Base-by-base conservation (phyloP, 1,140 invertebrate genomes). In the Lordiphosa clarofinis region DNA sequence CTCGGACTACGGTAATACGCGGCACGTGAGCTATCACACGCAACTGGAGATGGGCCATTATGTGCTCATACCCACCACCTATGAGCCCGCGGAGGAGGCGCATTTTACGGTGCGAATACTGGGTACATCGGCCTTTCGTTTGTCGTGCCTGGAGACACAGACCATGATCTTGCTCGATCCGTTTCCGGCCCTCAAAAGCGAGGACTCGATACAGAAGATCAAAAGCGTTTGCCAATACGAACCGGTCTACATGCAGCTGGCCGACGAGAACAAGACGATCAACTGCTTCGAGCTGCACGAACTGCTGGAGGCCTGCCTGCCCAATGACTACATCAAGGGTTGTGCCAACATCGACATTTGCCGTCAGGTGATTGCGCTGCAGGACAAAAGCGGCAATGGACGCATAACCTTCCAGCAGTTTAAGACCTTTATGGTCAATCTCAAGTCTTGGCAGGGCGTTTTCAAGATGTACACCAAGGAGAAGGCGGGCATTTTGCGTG, bases 241-340 rank as follows among this genome's bases (percentile, higher is more conserved):
- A 89, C 94, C 95, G 0, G 94, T 97, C 0, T 98, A 98, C 86
- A 90, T 97, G 42, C 95, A 97, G 87, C 88, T 98, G 46, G 96
- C 96, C 0, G 96, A 98, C 88, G 96, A 97, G 88, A 94, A 94
- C 67, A 89, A 89, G 86, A 96, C 96, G 1, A 95, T 98, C 38
- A 96, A 97, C 79, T 94, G 95, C 6, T 98, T 97, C 78, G 96
- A 97, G 88, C 90, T 98, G 8, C 96, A 97, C 88, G 96, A 98
- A 89, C 90, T 98, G 11, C 90, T 98, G 9, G 96, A 98, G 86
- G 95, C 95, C 8, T 97, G 96, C 90, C 90, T 98, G 59, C 96
- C 96, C 4, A 98, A 98, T 90, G 96, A 98, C 91, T 97, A 97
- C 73, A 97, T 98, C 46, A 97, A 97, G 88, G 97, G 96, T 60